phyloP scores from a whole-genome alignment of 2,888 invertebrate genomes.

The Rhamnusium bicolor region DNA sequence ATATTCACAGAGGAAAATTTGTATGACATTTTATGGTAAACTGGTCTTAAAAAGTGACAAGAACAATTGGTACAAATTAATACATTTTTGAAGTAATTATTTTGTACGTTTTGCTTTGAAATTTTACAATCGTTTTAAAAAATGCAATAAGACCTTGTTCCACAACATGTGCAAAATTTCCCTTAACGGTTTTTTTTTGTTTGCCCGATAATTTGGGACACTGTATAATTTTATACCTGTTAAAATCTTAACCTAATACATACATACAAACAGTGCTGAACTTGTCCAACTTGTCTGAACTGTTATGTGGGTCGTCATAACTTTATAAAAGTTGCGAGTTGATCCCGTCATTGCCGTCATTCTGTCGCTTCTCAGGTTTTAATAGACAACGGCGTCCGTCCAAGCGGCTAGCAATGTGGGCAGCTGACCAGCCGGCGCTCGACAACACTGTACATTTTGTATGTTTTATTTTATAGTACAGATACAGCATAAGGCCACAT shows the following conservation, averaged over 20 bases:
- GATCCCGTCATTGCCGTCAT: constrained; percentile 21
- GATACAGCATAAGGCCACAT: too few species aligned
- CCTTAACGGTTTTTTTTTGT: too few species aligned
- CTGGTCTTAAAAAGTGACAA: too few species aligned
- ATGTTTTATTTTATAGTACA: neutral
- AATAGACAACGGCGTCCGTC: constrained; percentile 3
- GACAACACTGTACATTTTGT: neutral
- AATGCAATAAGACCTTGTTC: too few species aligned
- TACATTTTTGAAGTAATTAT: too few species aligned
- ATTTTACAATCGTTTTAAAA: too few species aligned
- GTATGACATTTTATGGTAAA: too few species aligned
- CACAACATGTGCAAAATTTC: too few species aligned
- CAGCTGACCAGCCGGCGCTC: neutral
- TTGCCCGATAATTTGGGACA: neutral
- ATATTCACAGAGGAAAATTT: too few species aligned
- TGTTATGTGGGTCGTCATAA: constrained; percentile 24
- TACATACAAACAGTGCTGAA: neutral
- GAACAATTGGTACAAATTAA: too few species aligned
- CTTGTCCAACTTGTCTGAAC: neutral
- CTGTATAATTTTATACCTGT: neutral
- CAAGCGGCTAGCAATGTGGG: constrained; percentile 1
- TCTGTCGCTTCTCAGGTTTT: constrained; percentile 21
- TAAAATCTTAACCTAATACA: neutral
- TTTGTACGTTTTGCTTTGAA: too few species aligned
- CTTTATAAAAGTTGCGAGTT: constrained; percentile 8